phyloP scores from a whole-genome alignment of 2,113 vertebrate species.

The Rana temporaria region DNA sequence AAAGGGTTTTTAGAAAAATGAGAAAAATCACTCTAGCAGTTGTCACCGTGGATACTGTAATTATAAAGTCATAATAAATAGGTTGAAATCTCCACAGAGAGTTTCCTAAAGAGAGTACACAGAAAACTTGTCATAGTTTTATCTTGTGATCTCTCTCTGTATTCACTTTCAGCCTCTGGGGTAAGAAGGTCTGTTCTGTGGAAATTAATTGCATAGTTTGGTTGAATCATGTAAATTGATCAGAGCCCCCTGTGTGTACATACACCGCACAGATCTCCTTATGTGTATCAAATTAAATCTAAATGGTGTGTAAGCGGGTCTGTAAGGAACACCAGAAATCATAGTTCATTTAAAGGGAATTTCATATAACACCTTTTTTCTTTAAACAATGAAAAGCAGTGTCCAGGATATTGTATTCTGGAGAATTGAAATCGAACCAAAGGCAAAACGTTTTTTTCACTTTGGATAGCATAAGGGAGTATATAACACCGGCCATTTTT shows the following conservation, averaged over 20 bases:
- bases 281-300: constrained; percentile 1
- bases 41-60: constrained; percentile 31
- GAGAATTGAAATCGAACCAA: too few relatives aligned
- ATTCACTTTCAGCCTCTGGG: constrained; percentile 32
- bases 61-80: constrained; percentile 47
- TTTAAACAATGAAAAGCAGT: neutral
- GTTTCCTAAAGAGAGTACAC: neutral
- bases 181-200: neutral
- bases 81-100: constrained; percentile 36
- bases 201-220: constrained; percentile 30
- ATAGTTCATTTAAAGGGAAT: too few relatives aligned
- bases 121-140: neutral
- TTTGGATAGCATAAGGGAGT: too few relatives aligned
- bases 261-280: neutral
- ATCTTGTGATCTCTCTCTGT: constrained; percentile 16
- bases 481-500: too few relatives aligned
- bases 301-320: neutral
- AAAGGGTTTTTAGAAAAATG: neutral
- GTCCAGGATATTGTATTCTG: neutral
- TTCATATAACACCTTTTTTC: too few relatives aligned
- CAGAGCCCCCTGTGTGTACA: neutral
- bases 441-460: too few relatives aligned
- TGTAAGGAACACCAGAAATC: neutral
- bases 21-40: constrained; percentile 13
- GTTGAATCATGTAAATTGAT: constrained; percentile 19